Evolutionary conservation across 2,797 vertebrate genomes (phyloP), one percentile per base, ranked within the genome.

Genomic region (Semaprochilodus insignis): DNA sequence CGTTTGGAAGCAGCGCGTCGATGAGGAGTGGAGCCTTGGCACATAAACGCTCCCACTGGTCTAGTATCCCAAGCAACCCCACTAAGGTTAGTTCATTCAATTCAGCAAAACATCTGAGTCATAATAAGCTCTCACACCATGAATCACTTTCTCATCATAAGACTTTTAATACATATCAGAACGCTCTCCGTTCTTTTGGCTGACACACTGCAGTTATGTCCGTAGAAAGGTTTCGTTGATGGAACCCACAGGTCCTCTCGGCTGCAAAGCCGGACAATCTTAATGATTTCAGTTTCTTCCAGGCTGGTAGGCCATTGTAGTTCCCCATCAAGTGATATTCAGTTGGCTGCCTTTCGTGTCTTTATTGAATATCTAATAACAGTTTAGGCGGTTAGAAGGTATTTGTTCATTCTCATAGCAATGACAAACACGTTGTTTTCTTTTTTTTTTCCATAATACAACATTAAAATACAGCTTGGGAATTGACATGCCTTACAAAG

Each of bases 331-430:
- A 77, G 0, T 52, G 55, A 82, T 65, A 25, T 36, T 65, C 36
- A 69, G 54, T 57, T 52, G 21, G 65, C 65, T 52, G 77, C 52
- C 72, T 87, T 82, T 85, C 80, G 77, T 86, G 67, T 86, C 67
- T 90, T 91, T 90, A 90, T 91, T 90, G 83, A 89, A 88, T 85
- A 86, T 89, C 69, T 87, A 84, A 77, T 85, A 88, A 88, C 87
- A 90, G 87, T 88, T 90, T 85, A 85, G 85, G 80, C 84, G 81
- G 88, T 84, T 86, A 82, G 78, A 85, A 85, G 83, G 81, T 86
- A 86, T 87, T 88, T 87, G 86, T 89, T 81, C 83, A 88, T 88
- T 90, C 77, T 85, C 82, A 86, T 86, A 87, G 86, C 87, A 88
- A 85, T 88, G 85, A 88, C 85, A 88, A 87, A 90, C 83, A 88